Evolutionary conservation across 2,797 vertebrate genomes (phyloP).

Genomic region (Neopelma chrysocephalum): DNA sequence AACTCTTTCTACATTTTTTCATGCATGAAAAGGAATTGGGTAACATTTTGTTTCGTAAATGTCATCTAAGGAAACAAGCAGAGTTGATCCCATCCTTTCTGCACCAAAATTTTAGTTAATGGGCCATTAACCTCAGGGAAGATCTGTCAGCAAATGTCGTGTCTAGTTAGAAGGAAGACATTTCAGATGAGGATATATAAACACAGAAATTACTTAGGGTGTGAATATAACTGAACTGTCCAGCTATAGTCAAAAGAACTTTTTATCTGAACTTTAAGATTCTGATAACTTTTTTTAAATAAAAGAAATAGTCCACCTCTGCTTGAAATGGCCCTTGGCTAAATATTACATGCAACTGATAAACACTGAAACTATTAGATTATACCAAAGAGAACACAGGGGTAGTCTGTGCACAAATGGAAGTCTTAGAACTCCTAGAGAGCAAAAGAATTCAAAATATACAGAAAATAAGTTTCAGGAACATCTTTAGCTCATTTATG

Average conservation of each 20-base stretch:
- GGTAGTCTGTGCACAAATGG: neutral
- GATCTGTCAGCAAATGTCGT: neutral
- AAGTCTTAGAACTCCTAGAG: neutral
- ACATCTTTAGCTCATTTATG: neutral
- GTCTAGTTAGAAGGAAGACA: neutral
- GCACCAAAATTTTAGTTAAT: neutral
- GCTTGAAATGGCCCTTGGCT: neutral
- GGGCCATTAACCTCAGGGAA: neutral
- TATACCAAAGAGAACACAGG: neutral
- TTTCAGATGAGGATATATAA: neutral
- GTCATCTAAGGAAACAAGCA: neutral
- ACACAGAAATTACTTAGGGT: neutral
- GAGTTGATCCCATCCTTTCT: neutral
- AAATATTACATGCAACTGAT: neutral
- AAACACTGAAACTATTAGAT: neutral
- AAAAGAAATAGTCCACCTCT: neutral
- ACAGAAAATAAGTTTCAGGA: neutral
- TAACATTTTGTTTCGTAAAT: neutral
- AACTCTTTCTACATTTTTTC: neutral
- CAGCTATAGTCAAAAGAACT: neutral
- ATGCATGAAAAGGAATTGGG: neutral
- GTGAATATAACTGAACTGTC: neutral
- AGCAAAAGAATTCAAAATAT: neutral
- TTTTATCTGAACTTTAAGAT: neutral
- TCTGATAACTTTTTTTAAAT: neutral